phyloP scores from a whole-genome alignment of 2,888 invertebrate genomes.

The Morinoia aosen region DNA sequence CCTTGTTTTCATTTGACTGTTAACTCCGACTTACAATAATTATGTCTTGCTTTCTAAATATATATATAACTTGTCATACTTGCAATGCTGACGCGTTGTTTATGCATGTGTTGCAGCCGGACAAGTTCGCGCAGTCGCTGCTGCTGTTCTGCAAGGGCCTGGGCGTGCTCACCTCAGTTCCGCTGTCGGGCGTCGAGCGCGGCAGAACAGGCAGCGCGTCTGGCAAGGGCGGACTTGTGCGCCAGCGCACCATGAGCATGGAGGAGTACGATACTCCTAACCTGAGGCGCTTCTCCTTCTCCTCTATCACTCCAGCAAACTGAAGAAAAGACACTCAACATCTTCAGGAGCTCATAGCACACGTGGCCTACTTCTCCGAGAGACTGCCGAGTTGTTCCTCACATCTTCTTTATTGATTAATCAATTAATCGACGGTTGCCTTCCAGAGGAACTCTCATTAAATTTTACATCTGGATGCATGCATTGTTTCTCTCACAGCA shows the following conservation, averaged over 20 bases:
- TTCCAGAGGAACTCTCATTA: constrained; percentile 19
- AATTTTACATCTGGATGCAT: neutral
- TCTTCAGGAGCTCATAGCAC: constrained; percentile 5
- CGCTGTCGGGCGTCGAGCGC: constrained; percentile 85
- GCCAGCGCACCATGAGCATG: constrained; percentile 81
- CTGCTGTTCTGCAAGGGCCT: constrained; percentile 91
- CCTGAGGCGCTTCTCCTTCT: constrained; percentile 81
- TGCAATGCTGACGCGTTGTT: neutral
- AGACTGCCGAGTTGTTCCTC: constrained; percentile 15
- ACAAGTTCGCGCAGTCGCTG: constrained; percentile 87
- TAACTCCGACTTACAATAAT: no score
- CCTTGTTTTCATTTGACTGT: no score
- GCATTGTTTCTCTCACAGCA: neutral
- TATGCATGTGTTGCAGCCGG: constrained; percentile 77
- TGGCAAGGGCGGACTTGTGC: constrained; percentile 73
- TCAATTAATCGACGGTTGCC: constrained; percentile 36
- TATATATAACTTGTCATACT: no score
- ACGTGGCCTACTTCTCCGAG: neutral
- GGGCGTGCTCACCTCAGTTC: constrained; percentile 84
- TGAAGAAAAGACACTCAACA: constrained; percentile 41
- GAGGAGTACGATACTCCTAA: constrained; percentile 87
- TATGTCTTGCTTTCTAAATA: no score
- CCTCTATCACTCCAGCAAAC: constrained; percentile 69
- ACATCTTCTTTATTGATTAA: constrained; percentile 16
- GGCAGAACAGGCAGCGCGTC: constrained; percentile 77